Base-by-base conservation (phyloP, 1,140 invertebrate species). In the Adoxophyes honmai region DNA sequence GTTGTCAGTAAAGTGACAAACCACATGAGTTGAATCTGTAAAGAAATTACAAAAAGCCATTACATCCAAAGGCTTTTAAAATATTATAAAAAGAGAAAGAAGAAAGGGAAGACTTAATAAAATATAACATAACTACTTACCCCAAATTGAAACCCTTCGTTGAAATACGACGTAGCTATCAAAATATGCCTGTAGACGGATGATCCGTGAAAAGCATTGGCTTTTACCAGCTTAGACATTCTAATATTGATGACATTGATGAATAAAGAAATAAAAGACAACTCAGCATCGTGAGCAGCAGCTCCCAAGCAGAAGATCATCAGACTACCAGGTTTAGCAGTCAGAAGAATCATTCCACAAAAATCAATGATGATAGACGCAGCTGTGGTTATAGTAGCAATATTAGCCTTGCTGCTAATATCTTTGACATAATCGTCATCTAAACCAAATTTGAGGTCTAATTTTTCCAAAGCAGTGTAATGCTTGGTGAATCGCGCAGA, bases 231-330 rank as follows among this genome's bases (percentile, higher is more conserved):
- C 9, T 42, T 66, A 0, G 52, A 18, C 15, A 82, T 18, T 56
- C 72, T 75, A 5, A 65, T 33, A 53, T 80, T 82, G 9, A 76
- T 60, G n/a, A 44, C 60, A 18, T 70, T 59, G 42, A 78, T 59
- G 1, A 80, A 34, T 5, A 74, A 37, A 9, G 66, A 63, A 57
- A 55, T 68, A 11, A 75, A 70, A 0, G 59, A 21, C 34, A 78
- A 64, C 64, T 82, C 79, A 2, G 70, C 57, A 60, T 80, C 75
- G 48, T 76, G 75, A 35, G 69, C 73, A 16, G 67, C 58, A 37
- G 70, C 72, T 2, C 57, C 64, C 8, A 73, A 57, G 15, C 62
- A 53, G 1, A 77, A 52, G 0, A 66, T 44, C 21, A 62, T 6
- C 48, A 69, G 59, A 13, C 37, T n/a, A 60, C 56, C 64, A n/a